Evolutionary conservation across 2,113 vertebrate genomes (phyloP), one percentile per base, ranked within the genome.

Genomic region (Clarias gariepinus): DNA sequence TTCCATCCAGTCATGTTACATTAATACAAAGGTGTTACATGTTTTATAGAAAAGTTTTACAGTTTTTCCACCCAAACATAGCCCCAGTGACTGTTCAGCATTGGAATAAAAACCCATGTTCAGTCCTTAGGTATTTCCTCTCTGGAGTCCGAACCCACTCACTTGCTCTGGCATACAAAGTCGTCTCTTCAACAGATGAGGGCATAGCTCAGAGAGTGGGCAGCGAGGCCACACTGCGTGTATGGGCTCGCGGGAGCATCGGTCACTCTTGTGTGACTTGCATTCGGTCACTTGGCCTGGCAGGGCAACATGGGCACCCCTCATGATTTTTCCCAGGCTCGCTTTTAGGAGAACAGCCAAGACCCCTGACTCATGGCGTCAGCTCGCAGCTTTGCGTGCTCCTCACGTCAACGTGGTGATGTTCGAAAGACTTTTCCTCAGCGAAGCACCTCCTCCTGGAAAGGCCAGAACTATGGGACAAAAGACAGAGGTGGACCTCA

Each of bases 281-380:
- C 73, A 36, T 19, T 60, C 12, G 71, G 10, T 83, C 33, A 86
- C 69, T 86, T 16, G 3, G 55, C 33, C 47, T 77, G 55, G 61
- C 84, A 86, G 52, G 52, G 73, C 77, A 36, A 82, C 52, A 81
- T 82, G 41, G 58, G 33, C 60, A 81, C 85, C 21, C n/a, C 58
- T 85, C 77, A 61, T 52, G 30, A 73, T 82, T 79, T 28, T 47
- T 81, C 64, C 60, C 55, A 60, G 69, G 33, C 76, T 68, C 58
- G 52, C 10, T 58, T 81, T 33, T 58, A 60, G 82, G 61, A 84
- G 73, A 81, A n/a, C 16, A 47, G 78, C 79, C 16, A 16, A 83
- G 77, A 89, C 36, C 63, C 81, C 47, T 76, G 85, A 7, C 64
- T 52, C 33, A 91, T 91, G 90, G 90, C 82, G 52, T 87, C 86